phyloP scores from a whole-genome alignment of 2,113 vertebrate species.

The Eolophus roseicapilla region DNA sequence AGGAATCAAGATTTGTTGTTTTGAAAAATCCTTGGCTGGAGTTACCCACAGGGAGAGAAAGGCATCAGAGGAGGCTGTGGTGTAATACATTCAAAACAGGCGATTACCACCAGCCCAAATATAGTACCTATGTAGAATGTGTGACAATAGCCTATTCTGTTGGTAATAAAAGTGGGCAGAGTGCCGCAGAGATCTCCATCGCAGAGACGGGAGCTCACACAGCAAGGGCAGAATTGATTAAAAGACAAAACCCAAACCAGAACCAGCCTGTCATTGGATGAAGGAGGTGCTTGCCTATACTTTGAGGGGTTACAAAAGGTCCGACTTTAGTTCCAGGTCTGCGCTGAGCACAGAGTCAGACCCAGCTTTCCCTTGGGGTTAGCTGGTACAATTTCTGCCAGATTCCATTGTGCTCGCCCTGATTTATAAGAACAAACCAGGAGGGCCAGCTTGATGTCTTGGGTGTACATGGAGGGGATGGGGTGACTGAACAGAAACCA shows the following conservation, averaged over 20 bases:
- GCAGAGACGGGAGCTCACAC: background rate
- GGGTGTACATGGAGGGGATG: background rate
- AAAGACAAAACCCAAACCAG: background rate
- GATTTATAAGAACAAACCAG: background rate
- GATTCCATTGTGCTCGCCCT: background rate
- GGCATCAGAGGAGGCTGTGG: background rate
- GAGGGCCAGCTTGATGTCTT: background rate
- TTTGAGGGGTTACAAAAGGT: background rate
- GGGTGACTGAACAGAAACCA: background rate
- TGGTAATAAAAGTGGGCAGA: background rate
- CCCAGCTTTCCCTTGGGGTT: background rate
- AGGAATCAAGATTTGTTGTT: background rate
- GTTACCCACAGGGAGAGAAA: background rate
- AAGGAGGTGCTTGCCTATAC: background rate
- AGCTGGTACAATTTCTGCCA: background rate
- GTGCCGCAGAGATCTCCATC: background rate
- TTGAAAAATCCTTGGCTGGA: background rate
- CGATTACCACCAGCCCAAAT: background rate
- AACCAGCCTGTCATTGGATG: background rate
- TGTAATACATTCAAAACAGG: background rate
- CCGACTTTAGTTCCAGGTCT: background rate
- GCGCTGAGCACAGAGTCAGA: background rate
- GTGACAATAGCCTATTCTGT: constrained; percentile 1
- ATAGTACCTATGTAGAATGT: background rate
- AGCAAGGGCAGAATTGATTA: constrained; percentile 24